Conservation (phyloP, 2,113 vertebrate species). For the Falco punctatus region DNA sequence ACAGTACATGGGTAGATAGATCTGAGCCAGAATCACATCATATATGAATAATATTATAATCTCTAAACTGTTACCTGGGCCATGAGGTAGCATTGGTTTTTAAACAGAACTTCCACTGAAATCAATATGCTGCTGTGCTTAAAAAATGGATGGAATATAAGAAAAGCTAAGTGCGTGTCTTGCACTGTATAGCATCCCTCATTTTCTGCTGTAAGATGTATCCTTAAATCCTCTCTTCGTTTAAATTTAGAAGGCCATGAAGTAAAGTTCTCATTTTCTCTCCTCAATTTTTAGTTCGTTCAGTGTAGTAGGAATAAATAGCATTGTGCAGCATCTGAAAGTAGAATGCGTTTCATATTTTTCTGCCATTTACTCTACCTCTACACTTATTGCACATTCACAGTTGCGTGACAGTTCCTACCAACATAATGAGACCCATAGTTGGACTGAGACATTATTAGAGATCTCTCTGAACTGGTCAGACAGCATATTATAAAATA, state of each 20-base stretch:
- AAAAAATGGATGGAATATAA: constrained; percentile 35
- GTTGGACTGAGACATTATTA: constrained; percentile 70
- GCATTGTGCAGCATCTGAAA: constrained; percentile 69
- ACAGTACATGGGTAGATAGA: neutral
- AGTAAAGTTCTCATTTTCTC: constrained; percentile 54
- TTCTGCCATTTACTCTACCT: constrained; percentile 66
- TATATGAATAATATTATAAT: constrained; percentile 24
- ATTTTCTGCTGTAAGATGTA: constrained; percentile 39
- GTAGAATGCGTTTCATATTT: constrained; percentile 71
- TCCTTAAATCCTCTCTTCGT: constrained; percentile 51
- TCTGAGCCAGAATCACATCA: neutral
- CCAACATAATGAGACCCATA: constrained; percentile 71
- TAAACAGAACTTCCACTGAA: constrained; percentile 44
- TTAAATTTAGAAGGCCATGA: constrained; percentile 68
- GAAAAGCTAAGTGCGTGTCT: constrained; percentile 39
- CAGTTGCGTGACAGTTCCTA: constrained; percentile 72
- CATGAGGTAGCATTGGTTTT: constrained; percentile 53
- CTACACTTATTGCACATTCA: constrained; percentile 74
- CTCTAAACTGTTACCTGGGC: constrained; percentile 26
- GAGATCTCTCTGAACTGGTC: constrained; percentile 69
- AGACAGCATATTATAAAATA: constrained; percentile 68
- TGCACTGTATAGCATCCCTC: constrained; percentile 11
- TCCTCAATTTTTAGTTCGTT: constrained; percentile 64
- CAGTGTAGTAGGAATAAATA: constrained; percentile 64
- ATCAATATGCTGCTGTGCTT: constrained; percentile 37